These are phyloP conservation scores for Apotomis betuletana DNA, from an alignment of 2,888 invertebrate genomes.

Conservation along the genomic window DNA sequence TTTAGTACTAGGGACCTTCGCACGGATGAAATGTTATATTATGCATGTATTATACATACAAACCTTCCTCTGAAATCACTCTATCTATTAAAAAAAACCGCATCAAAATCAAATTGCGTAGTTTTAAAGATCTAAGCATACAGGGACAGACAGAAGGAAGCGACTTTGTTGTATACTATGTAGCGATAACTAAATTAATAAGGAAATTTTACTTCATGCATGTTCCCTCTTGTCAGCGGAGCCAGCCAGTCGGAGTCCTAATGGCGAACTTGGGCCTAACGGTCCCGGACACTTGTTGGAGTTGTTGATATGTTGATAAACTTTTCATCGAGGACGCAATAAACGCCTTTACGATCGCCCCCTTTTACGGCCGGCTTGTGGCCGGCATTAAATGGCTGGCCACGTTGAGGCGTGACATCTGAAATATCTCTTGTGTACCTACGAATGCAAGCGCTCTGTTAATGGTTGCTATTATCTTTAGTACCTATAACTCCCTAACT, in stretches of 20 bases:
- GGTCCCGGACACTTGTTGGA: constrained; percentile 49
- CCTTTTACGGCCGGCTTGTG: constrained; percentile 47
- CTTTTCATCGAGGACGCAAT: constrained; percentile 46
- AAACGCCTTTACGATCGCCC: constrained; percentile 42
- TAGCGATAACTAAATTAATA: no score
- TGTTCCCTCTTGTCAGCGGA: constrained; percentile 50
- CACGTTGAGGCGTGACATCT: constrained; percentile 9
- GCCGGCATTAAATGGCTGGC: constrained; percentile 29
- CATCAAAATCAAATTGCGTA: no score
- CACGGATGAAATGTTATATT: no score
- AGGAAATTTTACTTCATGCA: no score
- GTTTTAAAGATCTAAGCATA: no score
- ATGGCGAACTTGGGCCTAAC: constrained; percentile 52
- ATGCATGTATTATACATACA: no score
- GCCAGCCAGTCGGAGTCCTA: constrained; percentile 50
- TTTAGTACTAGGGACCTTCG: no score
- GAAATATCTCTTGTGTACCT: constrained; percentile 2
- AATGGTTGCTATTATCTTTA: constrained; percentile 8
- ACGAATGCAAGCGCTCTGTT: constrained; percentile 4
- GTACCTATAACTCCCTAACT: constrained; percentile 1
- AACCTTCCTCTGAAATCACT: no score
- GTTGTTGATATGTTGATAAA: constrained; percentile 42
- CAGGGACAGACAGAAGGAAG: no score
- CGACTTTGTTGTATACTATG: no score
- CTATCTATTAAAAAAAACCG: no score